A percentile compares a stretch with the other conserved stretches of the same genome.
phyloP scores from a whole-genome alignment of 2,888 invertebrate genomes.

The Thecocarcelia acutangulata region DNA sequence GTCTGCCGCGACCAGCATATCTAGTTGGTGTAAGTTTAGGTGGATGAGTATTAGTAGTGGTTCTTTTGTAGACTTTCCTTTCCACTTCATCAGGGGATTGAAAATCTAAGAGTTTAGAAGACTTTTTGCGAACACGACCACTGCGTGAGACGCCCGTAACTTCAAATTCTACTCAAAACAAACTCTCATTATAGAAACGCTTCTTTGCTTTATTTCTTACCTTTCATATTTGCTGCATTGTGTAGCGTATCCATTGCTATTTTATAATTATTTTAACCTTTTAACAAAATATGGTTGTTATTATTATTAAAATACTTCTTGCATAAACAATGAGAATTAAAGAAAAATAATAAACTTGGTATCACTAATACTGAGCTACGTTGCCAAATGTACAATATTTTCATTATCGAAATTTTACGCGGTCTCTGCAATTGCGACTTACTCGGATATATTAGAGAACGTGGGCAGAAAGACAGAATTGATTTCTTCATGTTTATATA shows the following conservation, averaged over 20 bases:
- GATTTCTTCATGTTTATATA: too few species aligned
- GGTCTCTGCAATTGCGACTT: too few species aligned
- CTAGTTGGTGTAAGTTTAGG: slow-evolving; percentile 21
- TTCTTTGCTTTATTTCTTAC: slow-evolving; percentile 12
- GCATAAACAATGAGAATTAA: slow-evolving; percentile 39
- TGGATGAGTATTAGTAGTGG: slow-evolving; percentile 38
- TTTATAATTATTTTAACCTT: slow-evolving; percentile 26
- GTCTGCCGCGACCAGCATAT: slow-evolving; percentile 65
- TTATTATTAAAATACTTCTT: slow-evolving; percentile 38
- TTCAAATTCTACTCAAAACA: slow-evolving; percentile 68
- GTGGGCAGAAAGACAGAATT: too few species aligned
- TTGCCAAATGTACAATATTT: too few species aligned
- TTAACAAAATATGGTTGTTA: slow-evolving; percentile 47
- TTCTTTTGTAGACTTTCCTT: slow-evolving; percentile 72
- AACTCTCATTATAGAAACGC: not conserved
- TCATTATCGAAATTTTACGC: too few species aligned
- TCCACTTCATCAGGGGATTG: slow-evolving; percentile 94
- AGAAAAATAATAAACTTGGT: slow-evolving; percentile 20
- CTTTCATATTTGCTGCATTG: slow-evolving; percentile 50
- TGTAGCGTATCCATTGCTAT: slow-evolving; percentile 58
- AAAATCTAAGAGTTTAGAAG: slow-evolving; percentile 96
- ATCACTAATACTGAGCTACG: not conserved
- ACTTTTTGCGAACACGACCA: slow-evolving; percentile 95
- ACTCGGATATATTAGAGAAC: too few species aligned
- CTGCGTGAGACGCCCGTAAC: slow-evolving; percentile 94